Conservation (phyloP, 2,888 invertebrate species). For the Pollenia angustigena region DNA sequence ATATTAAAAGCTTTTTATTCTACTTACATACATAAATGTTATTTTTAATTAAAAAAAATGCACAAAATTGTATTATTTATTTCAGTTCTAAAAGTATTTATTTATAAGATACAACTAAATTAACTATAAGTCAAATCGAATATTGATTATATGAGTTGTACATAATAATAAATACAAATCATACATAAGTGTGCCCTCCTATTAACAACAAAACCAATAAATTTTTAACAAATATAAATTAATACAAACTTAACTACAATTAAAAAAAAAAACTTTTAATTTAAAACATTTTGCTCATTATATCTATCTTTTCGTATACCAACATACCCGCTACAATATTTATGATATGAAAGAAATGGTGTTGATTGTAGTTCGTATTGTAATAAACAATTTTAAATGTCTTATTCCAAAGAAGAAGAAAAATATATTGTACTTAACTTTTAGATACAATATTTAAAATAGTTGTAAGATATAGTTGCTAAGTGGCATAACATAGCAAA, state of each 20-base stretch:
- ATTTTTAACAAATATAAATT: constrained; percentile 10
- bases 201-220: constrained; percentile 38
- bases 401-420: constrained; percentile 33
- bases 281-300: constrained; percentile 63
- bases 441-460: constrained; percentile 31
- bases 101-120: no score
- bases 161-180: constrained; percentile 52
- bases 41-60: constrained; percentile 25
- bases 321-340: not conserved
- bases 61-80: constrained; percentile 39
- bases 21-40: constrained; percentile 1
- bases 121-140: constrained; percentile 6
- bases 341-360: constrained; percentile 40
- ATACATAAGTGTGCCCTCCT: constrained; percentile 70
- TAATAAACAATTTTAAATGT: constrained; percentile 57
- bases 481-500: not conserved
- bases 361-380: constrained; percentile 57
- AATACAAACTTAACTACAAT: not conserved
- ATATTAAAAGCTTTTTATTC: constrained; percentile 29
- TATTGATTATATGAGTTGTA: constrained; percentile 9
- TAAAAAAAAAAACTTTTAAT: constrained; percentile 29
- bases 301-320: constrained; percentile 33
- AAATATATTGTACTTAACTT: constrained; percentile 30
- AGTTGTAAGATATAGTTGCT: constrained; percentile 37
- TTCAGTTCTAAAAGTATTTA: not conserved